Base-by-base conservation (phyloP, 1,140 invertebrate genomes). In the Charaxes varanes region DNA sequence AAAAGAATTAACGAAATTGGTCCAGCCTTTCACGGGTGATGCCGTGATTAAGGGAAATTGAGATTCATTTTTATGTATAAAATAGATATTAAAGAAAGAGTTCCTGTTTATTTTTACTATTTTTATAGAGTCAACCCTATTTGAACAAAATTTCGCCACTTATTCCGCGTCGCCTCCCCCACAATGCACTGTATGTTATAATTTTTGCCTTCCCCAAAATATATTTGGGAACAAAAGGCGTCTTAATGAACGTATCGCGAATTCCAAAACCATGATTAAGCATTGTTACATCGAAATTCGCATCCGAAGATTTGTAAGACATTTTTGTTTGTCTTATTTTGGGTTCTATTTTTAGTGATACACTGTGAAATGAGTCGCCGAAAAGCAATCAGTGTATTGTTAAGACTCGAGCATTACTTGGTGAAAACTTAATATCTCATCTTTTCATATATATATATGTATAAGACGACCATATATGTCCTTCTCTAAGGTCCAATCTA, bases 141-240 rank as follows among this genome's bases (percentile, higher is more conserved):
- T 18, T 12, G 31, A 35, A 41, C 46, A 38, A 59, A 48, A 60
- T 60, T 56, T 49, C 56, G 63, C 57, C 70, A 77, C 71, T 76
- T 76, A 76, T 69, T 64, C 72, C 67, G 51, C 61, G 56, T 57
- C 64, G 59, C 58, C 68, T 61, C 61, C 46, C 59, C 51, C 54
- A 72, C 71, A 68, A 74, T 67, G 59, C 60, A 66, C 64, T 71
- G 71, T 78, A 81, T 74, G 77, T 81, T 68, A 81, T 77, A 81
- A 81, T 81, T 81, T 81, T 81, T 81, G 73, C 68, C 61, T 72
- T 66, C 68, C 74, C 69, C 70, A 71, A 80, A n/a, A 80, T 77
- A 70, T 71, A 76, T 77, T 64, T 59, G 57, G 49, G 67, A 80
- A 81, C 77, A 81, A 81, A 77, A 77, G 77, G 31, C 49, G 51